A percentile compares a stretch with the other conserved stretches of the same genome.
These are phyloP conservation scores for Stegodyphus mimosarum DNA, from an alignment of 1,140 invertebrate genomes.

Conservation along the genomic window DNA sequence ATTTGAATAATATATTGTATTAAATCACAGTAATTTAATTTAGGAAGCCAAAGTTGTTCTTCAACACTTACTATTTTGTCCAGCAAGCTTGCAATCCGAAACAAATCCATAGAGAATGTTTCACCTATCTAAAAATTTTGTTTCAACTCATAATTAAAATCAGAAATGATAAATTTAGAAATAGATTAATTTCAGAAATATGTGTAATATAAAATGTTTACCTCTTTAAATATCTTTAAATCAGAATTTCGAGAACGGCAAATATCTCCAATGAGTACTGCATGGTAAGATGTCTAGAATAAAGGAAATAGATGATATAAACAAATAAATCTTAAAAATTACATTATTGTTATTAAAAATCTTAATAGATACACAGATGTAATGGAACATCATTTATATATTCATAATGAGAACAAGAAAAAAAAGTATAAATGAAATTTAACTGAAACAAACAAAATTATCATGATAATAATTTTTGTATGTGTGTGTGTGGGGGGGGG, in stretches of 20 bases:
- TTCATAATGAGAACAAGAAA: too few species aligned
- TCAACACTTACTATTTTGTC: constrained; percentile 67
- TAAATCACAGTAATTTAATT: not conserved
- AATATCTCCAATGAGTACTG: constrained; percentile 75
- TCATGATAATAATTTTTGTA: too few species aligned
- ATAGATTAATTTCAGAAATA: too few species aligned
- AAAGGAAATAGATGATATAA: not conserved
- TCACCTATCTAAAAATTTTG: constrained; percentile 65
- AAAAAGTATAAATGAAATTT: too few species aligned
- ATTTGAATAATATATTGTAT: too few species aligned
- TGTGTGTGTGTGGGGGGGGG: too few species aligned
- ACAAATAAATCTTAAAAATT: not conserved
- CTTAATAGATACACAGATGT: too few species aligned
- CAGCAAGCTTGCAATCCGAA: constrained; percentile 65
- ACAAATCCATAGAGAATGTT: constrained; percentile 72
- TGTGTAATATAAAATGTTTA: constrained; percentile 63
- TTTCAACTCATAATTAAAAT: too few species aligned
- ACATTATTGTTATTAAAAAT: too few species aligned
- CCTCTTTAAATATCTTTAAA: constrained; percentile 72
- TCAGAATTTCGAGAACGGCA: constrained; percentile 70
- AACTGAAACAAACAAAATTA: too few species aligned
- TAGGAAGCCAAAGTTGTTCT: not conserved
- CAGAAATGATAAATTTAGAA: too few species aligned
- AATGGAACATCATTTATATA: too few species aligned
- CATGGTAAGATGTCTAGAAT: constrained; percentile 75